Base-by-base conservation (phyloP, 2,113 vertebrate genomes). In the Zapornia atra region DNA sequence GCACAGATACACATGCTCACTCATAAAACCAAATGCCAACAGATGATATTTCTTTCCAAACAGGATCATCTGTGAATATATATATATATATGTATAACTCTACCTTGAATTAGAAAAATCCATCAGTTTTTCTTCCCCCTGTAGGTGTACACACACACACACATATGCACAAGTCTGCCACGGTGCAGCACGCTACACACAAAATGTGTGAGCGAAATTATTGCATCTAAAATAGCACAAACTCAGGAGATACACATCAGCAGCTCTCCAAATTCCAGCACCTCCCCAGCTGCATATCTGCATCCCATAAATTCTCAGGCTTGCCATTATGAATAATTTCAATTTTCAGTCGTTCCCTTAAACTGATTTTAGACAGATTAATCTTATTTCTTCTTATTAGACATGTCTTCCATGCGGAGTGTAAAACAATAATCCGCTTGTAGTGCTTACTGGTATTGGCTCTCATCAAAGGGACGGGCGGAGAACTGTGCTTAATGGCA, bases 321-420 rank as follows among this genome's bases (percentile, higher is more conserved):
- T 75, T 90, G 73, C 12, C 9, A 1, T 71, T 80, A 61, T 61
- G 91, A 94, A 91, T 88, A 1, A 68, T 77, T 95, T 88, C 56
- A 84, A 90, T 77, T 86, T 91, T 40, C 53, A 83, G 13, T 86
- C 3, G 3, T 90, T 85, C 28, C 17, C 79, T 94, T 93, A 96
- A 94, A 92, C 14, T 80, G 78, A 83, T 93, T 96, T 96, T 76
- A 88, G 70, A 14, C 42, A 92, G 64, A 97, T 97, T 96, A 96
- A 94, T 80, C 88, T 91, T 76, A 80, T 96, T 94, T 94, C 72
- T 92, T 92, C 63, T 81, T 79, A 88, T 66, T 95, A 92, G 84
- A 51, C 44, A 26, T n/a, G 46, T 80, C 46, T 91, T 94, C 90
- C 93, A 94, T 24, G 65, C 42, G 54, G 89, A 75, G 51, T 71